Percentiles rank a stretch among this genome's conserved stretches.
phyloP scores from a whole-genome alignment of 2,888 invertebrate species.

The Congeria kusceri region DNA sequence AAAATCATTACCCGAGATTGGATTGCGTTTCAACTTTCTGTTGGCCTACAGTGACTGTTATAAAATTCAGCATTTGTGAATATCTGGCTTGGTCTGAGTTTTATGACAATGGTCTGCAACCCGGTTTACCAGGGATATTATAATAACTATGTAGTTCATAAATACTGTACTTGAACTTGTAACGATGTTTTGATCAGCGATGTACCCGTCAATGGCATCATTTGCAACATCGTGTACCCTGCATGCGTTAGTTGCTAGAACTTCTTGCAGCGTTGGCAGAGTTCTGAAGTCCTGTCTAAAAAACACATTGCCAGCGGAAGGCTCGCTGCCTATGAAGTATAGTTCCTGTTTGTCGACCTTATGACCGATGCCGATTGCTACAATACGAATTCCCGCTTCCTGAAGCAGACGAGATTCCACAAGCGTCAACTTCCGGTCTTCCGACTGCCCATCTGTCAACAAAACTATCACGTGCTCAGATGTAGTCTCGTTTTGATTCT shows the following conservation, averaged over 20 bases:
- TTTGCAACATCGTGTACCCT: constrained; percentile 12
- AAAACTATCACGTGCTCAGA: constrained; percentile 63
- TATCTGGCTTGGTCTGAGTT: no score
- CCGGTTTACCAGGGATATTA: no score
- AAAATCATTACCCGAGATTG: no score
- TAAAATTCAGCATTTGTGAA: no score
- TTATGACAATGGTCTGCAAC: no score
- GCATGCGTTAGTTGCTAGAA: constrained; percentile 70
- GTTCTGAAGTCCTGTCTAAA: constrained; percentile 69
- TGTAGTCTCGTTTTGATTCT: neutral
- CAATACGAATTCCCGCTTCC: constrained; percentile 54
- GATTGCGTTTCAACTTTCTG: no score
- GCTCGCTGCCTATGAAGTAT: constrained; percentile 70
- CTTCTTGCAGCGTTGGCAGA: constrained; percentile 65
- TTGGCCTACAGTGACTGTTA: no score
- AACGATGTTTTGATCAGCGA: neutral
- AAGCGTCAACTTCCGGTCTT: constrained; percentile 41
- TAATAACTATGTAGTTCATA: no score
- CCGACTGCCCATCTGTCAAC: constrained; percentile 70
- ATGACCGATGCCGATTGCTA: constrained; percentile 64
- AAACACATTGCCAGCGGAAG: constrained; percentile 71
- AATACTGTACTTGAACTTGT: no score
- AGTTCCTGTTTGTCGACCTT: constrained; percentile 68
- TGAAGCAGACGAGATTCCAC: constrained; percentile 55
- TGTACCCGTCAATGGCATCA: neutral